These are phyloP conservation scores for Amiota minor DNA, from an alignment of 2,888 invertebrate genomes.

Conservation along the genomic window DNA sequence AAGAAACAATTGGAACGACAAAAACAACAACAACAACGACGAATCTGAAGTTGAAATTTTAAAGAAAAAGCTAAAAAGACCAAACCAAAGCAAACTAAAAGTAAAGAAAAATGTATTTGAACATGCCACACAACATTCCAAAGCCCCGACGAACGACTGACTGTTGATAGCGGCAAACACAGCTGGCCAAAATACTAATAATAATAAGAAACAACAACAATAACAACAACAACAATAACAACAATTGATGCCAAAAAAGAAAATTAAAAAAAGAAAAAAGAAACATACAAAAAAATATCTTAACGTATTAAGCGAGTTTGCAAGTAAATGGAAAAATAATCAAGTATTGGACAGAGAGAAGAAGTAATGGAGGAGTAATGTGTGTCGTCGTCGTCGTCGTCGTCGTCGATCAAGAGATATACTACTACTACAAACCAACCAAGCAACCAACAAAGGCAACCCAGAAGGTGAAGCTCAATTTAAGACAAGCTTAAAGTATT, in stretches of 20 bases:
- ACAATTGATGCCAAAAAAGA: constrained; percentile 25
- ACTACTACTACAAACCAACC: no score
- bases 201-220: constrained; percentile 29
- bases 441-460: no score
- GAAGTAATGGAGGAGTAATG: background rate
- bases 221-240: constrained; percentile 20
- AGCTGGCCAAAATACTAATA: background rate
- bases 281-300: constrained; percentile 15
- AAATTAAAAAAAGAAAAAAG: background rate
- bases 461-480: no score
- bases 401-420: background rate
- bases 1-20: constrained; percentile 38
- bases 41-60: constrained; percentile 36
- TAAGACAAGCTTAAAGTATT: no score
- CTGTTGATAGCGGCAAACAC: background rate
- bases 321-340: no score
- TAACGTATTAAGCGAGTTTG: constrained; percentile 14
- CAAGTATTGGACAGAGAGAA: background rate
- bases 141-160: background rate
- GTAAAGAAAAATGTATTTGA: constrained; percentile 22
- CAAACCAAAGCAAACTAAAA: constrained; percentile 33
- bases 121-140: constrained; percentile 26
- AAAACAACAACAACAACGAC: constrained; percentile 23
- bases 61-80: constrained; percentile 21
- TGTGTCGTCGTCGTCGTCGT: background rate